These are phyloP conservation scores for Amblyornis subalaris DNA, from an alignment of 2,113 vertebrate genomes.

Conservation along the genomic window DNA sequence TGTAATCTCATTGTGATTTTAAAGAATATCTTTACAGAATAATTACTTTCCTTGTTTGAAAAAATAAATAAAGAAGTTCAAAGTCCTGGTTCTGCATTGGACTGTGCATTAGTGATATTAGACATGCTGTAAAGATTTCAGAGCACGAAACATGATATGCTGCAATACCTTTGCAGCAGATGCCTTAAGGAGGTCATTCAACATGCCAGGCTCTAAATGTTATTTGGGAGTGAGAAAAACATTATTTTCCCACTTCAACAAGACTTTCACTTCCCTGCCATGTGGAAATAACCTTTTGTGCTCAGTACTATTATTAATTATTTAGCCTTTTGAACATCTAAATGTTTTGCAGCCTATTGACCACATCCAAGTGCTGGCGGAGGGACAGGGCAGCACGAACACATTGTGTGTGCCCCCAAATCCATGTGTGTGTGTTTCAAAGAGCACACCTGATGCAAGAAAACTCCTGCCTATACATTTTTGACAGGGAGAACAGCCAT, in stretches of 20 bases:
- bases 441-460: neutral
- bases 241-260: constrained; percentile 19
- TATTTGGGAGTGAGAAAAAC: constrained; percentile 28
- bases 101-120: neutral
- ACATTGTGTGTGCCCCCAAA: neutral
- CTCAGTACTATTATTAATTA: constrained; percentile 42
- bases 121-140: neutral
- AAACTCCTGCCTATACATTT: neutral
- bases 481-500: neutral
- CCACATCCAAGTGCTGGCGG: neutral
- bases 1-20: constrained; percentile 12
- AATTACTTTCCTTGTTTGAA: neutral
- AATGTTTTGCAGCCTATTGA: neutral
- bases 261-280: constrained; percentile 17
- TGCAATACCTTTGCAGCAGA: neutral
- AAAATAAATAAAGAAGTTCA: neutral
- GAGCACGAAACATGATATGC: neutral
- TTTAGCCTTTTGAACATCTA: neutral
- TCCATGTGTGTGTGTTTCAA: neutral
- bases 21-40: neutral
- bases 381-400: neutral
- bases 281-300: constrained; percentile 37
- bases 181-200: constrained; percentile 50
- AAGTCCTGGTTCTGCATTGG: neutral
- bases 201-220: constrained; percentile 26